These are phyloP conservation scores for Acanthosepion lycidas DNA, from an alignment of 2,888 invertebrate species.

Conservation along the genomic window DNA sequence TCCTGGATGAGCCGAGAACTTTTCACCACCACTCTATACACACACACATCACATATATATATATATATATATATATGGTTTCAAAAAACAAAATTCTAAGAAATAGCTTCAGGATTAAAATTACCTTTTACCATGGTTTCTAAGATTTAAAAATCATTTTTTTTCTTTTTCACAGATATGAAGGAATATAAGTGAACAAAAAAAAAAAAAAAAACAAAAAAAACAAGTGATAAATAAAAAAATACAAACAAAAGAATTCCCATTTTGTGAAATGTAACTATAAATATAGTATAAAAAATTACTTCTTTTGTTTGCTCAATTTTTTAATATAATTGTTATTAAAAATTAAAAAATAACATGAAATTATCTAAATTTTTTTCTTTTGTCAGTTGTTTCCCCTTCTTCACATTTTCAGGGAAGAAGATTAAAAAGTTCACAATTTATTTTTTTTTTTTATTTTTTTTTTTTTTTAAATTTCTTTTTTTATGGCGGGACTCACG, in stretches of 20 bases:
- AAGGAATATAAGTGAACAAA: too few species aligned
- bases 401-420: conserved; percentile 3
- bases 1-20: too few species aligned
- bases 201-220: not conserved
- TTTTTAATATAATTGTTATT: conserved; percentile 33
- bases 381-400: not conserved
- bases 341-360: conserved; percentile 33
- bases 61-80: too few species aligned
- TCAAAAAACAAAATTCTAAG: too few species aligned
- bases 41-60: too few species aligned
- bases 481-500: not conserved
- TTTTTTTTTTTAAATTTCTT: not conserved
- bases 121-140: too few species aligned
- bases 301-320: not conserved
- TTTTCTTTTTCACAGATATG: too few species aligned
- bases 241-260: conserved; percentile 33
- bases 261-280: not conserved
- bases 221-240: not conserved
- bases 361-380: not conserved
- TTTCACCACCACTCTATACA: too few species aligned
- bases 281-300: not conserved
- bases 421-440: not conserved
- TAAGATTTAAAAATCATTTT: too few species aligned
- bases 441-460: not conserved
- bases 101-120: too few species aligned